These are phyloP conservation scores for Helicoverpa assulta DNA, from an alignment of 2,888 invertebrate genomes.

Conservation along the genomic window DNA sequence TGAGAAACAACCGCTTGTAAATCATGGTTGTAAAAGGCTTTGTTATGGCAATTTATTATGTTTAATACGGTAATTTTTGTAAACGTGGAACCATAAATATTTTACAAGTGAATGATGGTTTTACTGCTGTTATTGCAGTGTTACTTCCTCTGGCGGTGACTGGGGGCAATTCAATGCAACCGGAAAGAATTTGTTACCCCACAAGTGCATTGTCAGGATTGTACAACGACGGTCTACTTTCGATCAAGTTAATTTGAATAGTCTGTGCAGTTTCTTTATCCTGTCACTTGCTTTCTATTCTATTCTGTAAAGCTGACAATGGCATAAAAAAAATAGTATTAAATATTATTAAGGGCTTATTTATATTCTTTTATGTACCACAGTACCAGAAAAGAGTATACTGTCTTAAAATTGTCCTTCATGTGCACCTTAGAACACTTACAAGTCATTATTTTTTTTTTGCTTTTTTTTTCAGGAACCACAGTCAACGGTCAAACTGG, in stretches of 20 bases:
- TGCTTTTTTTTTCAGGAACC: constrained; percentile 23
- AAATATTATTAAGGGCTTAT: background rate
- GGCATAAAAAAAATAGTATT: background rate
- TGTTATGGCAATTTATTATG: constrained; percentile 75
- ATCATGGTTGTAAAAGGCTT: constrained; percentile 71
- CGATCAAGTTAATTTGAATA: constrained; percentile 54
- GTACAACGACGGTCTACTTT: constrained; percentile 51
- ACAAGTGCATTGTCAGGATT: constrained; percentile 64
- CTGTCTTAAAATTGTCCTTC: too few relatives aligned
- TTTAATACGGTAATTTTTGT: constrained; percentile 73
- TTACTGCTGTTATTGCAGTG: constrained; percentile 73
- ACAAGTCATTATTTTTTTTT: background rate
- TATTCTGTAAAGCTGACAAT: background rate
- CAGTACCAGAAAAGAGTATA: too few relatives aligned
- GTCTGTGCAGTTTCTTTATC: constrained; percentile 41
- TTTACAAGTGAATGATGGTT: constrained; percentile 76
- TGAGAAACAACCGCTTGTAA: constrained; percentile 63
- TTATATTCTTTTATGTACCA: too few relatives aligned
- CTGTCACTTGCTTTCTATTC: constrained; percentile 47
- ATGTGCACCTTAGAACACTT: background rate
- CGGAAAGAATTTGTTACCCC: constrained; percentile 80
- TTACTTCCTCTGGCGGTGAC: constrained; percentile 74
- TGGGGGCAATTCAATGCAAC: constrained; percentile 67
- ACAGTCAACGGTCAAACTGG: constrained; percentile 29
- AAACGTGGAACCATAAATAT: constrained; percentile 75